These are phyloP conservation scores for Leucophora obtusa DNA, from an alignment of 2,888 invertebrate species.

Conservation along the genomic window DNA sequence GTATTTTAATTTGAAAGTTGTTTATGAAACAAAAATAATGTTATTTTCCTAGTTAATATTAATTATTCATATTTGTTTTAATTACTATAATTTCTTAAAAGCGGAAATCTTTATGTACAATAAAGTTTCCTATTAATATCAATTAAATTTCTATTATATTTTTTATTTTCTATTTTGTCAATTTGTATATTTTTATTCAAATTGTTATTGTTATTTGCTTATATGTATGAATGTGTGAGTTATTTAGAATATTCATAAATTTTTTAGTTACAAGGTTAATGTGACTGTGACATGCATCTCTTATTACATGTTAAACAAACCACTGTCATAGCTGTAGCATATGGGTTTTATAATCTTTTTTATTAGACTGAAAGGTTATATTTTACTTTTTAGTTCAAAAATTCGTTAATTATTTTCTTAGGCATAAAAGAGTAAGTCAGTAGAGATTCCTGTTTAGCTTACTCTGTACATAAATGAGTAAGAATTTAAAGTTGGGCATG, in stretches of 20 bases:
- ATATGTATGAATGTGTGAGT: background rate
- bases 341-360: no score
- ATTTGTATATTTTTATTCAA: background rate
- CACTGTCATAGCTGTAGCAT: no score
- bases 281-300: background rate
- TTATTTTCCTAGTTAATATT: background rate
- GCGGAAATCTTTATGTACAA: background rate
- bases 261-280: background rate
- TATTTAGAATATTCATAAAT: background rate
- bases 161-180: background rate
- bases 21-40: background rate
- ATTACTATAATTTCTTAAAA: background rate
- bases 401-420: no score
- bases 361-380: no score
- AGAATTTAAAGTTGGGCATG: no score
- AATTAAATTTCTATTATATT: background rate
- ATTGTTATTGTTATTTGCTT: background rate
- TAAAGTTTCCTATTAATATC: background rate
- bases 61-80: background rate
- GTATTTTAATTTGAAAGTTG: background rate
- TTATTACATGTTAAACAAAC: background rate
- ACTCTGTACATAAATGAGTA: no score
- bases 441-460: no score
- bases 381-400: no score
- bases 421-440: no score